Base-by-base conservation (phyloP, 2,797 vertebrate genomes). In the Peromyscus melanophrys region DNA sequence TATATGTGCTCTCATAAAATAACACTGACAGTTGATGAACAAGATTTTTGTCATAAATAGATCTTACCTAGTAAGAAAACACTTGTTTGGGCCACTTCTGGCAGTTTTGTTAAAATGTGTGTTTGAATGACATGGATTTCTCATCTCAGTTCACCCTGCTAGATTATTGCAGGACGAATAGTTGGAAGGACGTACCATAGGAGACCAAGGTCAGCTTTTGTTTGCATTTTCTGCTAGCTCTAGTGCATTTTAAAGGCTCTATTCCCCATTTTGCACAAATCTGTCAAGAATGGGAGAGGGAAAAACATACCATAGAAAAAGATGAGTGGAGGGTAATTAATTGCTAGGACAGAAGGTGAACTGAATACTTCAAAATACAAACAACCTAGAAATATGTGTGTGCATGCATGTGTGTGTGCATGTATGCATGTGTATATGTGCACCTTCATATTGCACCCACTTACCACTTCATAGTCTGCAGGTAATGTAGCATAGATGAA, bases 61-160 rank as follows among this genome's bases (percentile, higher is more conserved):
- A 73, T 23, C 83, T 94, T 69, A 73, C 55, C 59, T 77, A 49
- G 43, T 94, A 57, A 97, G 82, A 55, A 21, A 92, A 92, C 93
- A 90, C 85, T 59, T 96, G 93, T 94, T 77, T 90, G 87, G 75
- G 84, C 90, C 94, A 85, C 86, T 43, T 90, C 83, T 52, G 86
- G 75, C 82, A 96, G 57, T 71, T 97, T 78, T 87, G 12, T 91
- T 95, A 87, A 97, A 92, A 92, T 86, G 65, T 83, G 29, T 43
- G 63, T 63, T 55, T 95, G 80, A 94, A 78, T 96, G 96, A 94
- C 91, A 96, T 59, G 27, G 49, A 95, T 97, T 96, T 98, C 94
- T 96, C 87, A 97, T 31, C 46, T 77, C 76, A 77, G 43, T 94
- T 97, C 81, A 29, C 43, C 43, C 95, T 61, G 12, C 76, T 78